Base-by-base conservation (phyloP, 2,797 vertebrate genomes). In the Gastrophryne carolinensis region DNA sequence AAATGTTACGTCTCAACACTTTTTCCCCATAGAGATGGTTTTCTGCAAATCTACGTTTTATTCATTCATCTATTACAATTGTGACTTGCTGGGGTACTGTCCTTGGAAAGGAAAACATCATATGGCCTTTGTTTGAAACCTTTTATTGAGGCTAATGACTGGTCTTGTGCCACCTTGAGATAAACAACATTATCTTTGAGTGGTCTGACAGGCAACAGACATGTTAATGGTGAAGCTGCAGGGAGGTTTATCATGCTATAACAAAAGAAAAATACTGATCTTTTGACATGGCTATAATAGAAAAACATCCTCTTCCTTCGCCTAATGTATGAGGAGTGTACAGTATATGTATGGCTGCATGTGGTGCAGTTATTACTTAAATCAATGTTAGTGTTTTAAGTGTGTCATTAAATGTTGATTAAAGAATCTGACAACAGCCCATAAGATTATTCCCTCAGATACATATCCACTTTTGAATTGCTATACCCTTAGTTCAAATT, bases 111-210 rank as follows among this genome's bases (percentile, higher is more conserved):
- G 61, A 88, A 91, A 90, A 87, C 81, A 69, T 85, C 87, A 88
- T 89, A 87, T 80, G 67, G 89, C 84, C 84, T 91, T 92, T 91
- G 89, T 92, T 90, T 89, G 88, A 90, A 86, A 86, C 86, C 88
- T 90, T 91, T 89, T 88, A 87, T 87, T 86, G 84, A 89, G 89
- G 90, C 88, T 93, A 92, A 90, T 93, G 90, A 88, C 87, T 84
- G 84, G 87, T 88, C 90, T 91, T 91, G 90, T 92, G 91, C 88
- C 79, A 84, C 86, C 85, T 82, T 56, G 85, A 90, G 90, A 92
- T 92, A 92, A 91, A 92, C 91, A 90, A 88, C 90, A 89, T 91
- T 92, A 92, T 93, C 91, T 92, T 86, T 86, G 88, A 92, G 89
- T 88, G 86, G 88, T 86, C 88, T 91, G 91, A 93, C 90, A 91